Base-by-base conservation (phyloP, 2,113 vertebrate species). In the Anhinga anhinga region DNA sequence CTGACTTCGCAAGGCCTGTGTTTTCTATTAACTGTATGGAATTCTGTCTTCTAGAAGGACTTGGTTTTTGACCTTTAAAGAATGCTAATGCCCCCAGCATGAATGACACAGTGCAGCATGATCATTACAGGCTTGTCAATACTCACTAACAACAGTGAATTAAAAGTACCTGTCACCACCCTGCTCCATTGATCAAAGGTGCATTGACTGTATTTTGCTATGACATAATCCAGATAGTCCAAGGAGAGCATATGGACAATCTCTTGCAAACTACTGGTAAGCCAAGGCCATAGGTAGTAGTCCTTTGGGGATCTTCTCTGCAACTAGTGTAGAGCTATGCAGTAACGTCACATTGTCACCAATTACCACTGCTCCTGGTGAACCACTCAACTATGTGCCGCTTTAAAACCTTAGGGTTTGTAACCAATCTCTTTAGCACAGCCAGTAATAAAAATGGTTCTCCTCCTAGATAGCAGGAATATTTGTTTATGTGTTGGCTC, bases 111-210 rank as follows among this genome's bases (percentile, higher is more conserved):
- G 93, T 83, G 94, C 95, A 97, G 98, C 67, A 14, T 86, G 98
- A 98, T 98, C 98, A 98, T 98, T 99, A 98, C 96, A 83, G 96
- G 91, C 96, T 97, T 99, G 99, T 99, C 99, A 98, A 99, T 99
- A 98, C 86, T 97, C 97, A 94, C 98, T 98, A 98, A 98, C 98
- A 98, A 98, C 98, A 98, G 98, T 95, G 96, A 97, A 98, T 98
- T 98, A 98, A 97, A 98, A 98, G 97, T 90, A 96, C 97, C 98
- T 98, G 98, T 99, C 99, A 98, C 98, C 97, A 97, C 97, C 98
- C 97, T 91, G 87, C 84, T 96, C 98, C 95, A 96, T 97, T 98
- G 98, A 99, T 99, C 98, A 99, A 97, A 99, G 98, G 96, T 94
- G 76, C 97, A 98, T 98, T 96, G 98, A 98, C 98, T 98, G 91